These are phyloP conservation scores for Varanus salvator DNA, from an alignment of 2,113 vertebrate genomes.

Conservation along the genomic window DNA sequence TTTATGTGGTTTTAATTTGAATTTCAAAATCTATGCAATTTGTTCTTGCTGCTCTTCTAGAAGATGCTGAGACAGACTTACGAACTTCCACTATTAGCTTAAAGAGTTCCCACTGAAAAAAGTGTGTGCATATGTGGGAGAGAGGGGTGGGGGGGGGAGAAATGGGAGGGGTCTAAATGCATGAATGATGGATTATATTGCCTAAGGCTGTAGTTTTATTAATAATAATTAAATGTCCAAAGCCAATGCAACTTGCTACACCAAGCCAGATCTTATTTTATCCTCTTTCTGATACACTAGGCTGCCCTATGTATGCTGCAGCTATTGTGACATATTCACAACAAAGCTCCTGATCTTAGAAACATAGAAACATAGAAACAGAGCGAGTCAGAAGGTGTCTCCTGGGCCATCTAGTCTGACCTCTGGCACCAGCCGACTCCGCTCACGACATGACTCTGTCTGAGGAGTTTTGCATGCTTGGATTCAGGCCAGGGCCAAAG, in stretches of 20 bases:
- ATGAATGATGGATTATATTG: not conserved
- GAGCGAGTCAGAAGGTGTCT: too few relatives aligned
- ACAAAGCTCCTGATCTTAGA: not conserved
- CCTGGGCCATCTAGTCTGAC: too few relatives aligned
- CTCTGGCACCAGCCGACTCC: too few relatives aligned
- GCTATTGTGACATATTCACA: not conserved
- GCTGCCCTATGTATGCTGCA: not conserved
- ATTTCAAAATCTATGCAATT: conserved; percentile 36
- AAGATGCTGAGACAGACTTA: conserved; percentile 16
- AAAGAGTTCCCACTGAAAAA: conserved; percentile 4
- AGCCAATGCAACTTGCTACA: not conserved
- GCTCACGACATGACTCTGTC: too few relatives aligned
- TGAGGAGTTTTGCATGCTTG: too few relatives aligned
- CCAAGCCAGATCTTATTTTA: not conserved
- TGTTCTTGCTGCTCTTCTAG: not conserved
- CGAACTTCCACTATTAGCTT: not conserved
- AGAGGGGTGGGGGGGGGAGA: not conserved
- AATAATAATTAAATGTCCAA: not conserved
- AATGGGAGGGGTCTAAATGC: not conserved
- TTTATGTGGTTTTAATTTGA: conserved; percentile 37
- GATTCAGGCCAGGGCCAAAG: not conserved
- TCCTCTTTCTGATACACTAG: not conserved
- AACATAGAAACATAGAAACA: too few relatives aligned
- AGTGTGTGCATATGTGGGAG: fast-evolving
- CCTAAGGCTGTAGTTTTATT: not conserved